A percentile compares a stretch with the other conserved stretches of the same genome.
Evolutionary conservation across 2,888 invertebrate genomes (phyloP).

Genomic region (Leucozona laternaria): DNA sequence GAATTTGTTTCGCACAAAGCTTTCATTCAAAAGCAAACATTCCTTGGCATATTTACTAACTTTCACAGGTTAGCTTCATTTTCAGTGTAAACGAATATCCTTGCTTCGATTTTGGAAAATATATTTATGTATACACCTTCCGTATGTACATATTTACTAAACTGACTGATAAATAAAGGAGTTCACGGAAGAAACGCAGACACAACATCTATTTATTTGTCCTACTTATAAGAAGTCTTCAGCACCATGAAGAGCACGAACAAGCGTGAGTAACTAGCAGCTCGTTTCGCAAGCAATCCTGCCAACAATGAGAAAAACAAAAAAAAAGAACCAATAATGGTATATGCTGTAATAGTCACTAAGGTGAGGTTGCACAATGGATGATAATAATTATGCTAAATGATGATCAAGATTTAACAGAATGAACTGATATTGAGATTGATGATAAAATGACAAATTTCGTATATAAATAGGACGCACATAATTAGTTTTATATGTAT

Average conservation of each 20-base stretch:
- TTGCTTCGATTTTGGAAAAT: background rate
- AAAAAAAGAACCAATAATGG: background rate
- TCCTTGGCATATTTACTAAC: conserved; percentile 52
- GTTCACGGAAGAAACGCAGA: conserved; percentile 59
- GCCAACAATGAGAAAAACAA: conserved; percentile 11
- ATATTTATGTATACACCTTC: background rate
- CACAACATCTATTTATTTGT: conserved; percentile 73
- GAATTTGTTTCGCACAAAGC: conserved; percentile 37
- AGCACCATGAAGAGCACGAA: conserved; percentile 14
- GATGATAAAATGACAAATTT: too few relatives aligned
- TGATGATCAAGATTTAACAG: background rate
- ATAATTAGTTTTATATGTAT: too few relatives aligned
- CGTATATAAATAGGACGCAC: too few relatives aligned
- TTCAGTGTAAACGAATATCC: conserved; percentile 26
- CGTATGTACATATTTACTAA: conserved; percentile 48
- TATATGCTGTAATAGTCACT: background rate
- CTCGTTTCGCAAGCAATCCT: conserved; percentile 50
- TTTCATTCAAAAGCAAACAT: conserved; percentile 54
- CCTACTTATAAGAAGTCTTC: conserved; percentile 61
- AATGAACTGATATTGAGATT: too few relatives aligned
- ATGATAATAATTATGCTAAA: background rate
- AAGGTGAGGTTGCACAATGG: background rate
- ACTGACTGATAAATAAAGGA: conserved; percentile 29
- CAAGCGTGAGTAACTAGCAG: conserved; percentile 26
- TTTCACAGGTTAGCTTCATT: conserved; percentile 37